Evolutionary conservation across 35 echinoderm and acorn worm genomes (phyloP).

Genomic region (Heliocidaris erythrogramma): DNA sequence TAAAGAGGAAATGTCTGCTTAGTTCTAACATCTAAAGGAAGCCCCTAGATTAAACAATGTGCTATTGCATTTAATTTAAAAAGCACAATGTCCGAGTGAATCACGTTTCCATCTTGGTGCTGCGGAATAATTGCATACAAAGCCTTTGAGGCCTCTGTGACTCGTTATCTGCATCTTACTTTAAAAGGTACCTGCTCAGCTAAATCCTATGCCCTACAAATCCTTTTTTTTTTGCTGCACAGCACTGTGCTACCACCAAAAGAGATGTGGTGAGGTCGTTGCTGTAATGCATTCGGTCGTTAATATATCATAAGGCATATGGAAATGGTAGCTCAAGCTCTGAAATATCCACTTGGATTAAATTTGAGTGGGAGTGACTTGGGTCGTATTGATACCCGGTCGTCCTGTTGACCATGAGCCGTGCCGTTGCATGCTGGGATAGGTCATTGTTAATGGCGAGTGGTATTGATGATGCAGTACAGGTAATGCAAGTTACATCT

Average conservation of each 20-base stretch:
- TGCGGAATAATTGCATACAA: background rate
- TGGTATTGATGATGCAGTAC: background rate
- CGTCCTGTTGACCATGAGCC: background rate
- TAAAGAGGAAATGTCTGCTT: background rate
- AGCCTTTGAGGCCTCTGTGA: background rate
- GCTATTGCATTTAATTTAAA: background rate
- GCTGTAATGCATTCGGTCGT: background rate
- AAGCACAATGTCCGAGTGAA: background rate
- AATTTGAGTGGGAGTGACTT: background rate
- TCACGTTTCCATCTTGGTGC: background rate
- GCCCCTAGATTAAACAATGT: background rate
- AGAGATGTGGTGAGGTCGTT: background rate
- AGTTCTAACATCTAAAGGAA: background rate
- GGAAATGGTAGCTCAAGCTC: background rate
- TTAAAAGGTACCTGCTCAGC: background rate
- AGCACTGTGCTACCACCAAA: background rate
- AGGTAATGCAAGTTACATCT: background rate
- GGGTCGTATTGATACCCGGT: background rate
- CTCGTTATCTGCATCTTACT: background rate
- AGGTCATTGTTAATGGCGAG: conserved; percentile 9
- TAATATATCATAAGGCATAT: conserved; percentile 19
- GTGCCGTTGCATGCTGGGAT: background rate
- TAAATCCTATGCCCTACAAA: background rate
- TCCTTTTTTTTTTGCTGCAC: background rate
- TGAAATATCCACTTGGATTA: conserved; percentile 4